Evolutionary conservation across 2,113 vertebrate genomes (phyloP).

Genomic region (Tachycineta bicolor): DNA sequence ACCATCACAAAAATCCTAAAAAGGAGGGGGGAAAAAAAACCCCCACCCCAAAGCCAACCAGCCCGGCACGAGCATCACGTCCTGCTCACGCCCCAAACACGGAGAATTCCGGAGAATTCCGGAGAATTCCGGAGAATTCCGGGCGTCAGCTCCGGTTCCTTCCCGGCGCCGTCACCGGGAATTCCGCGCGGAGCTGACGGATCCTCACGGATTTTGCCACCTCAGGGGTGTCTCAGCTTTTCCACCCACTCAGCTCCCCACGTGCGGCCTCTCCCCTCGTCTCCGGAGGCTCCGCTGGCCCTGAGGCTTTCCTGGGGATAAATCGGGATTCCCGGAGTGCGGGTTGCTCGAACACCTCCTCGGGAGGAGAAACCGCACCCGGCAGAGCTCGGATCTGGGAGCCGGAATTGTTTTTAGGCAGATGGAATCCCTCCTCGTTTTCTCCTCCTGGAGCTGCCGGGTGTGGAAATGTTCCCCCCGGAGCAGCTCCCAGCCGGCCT

Average conservation of each 20-base stretch:
- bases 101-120: background rate
- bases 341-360: background rate
- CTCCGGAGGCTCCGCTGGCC: accelerated
- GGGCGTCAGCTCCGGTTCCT: accelerated
- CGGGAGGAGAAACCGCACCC: background rate
- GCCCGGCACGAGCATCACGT: background rate
- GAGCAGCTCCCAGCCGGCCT: background rate
- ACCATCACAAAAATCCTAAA: background rate
- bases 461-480: background rate
- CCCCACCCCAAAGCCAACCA: accelerated
- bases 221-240: background rate
- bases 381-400: accelerated
- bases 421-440: background rate
- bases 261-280: too few relatives aligned
- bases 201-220: too few relatives aligned
- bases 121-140: background rate
- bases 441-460: background rate
- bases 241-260: background rate
- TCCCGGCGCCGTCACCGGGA: background rate
- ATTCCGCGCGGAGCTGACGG: background rate
- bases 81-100: background rate
- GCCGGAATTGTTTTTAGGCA: background rate
- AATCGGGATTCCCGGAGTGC: accelerated
- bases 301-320: background rate
- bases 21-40: accelerated